Conservation (phyloP, 2,113 vertebrate genomes). For the Cavia aperea region DNA sequence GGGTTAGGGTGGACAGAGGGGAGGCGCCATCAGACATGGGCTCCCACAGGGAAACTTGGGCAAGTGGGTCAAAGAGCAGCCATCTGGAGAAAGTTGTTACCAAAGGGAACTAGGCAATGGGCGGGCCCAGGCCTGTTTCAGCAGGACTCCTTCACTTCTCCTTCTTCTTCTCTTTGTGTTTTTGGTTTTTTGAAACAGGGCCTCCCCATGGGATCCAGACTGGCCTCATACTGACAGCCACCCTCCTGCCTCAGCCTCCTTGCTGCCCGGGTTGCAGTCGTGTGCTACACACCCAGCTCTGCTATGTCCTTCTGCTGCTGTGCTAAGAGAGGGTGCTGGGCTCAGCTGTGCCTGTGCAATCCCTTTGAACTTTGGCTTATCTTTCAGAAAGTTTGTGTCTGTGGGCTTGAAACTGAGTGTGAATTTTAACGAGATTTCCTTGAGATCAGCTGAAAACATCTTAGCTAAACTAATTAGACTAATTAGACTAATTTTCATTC, state of each 20-base stretch:
- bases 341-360: background rate
- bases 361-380: background rate
- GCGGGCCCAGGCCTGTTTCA: background rate
- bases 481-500: background rate
- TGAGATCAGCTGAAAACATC: slow-evolving; percentile 8
- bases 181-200: too few species aligned
- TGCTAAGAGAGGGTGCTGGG: background rate
- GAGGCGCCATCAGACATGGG: background rate
- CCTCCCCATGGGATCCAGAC: background rate
- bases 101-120: background rate
- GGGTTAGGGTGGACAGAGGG: background rate
- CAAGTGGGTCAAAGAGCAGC: slow-evolving; percentile 3
- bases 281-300: background rate
- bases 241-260: background rate
- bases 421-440: slow-evolving; percentile 19
- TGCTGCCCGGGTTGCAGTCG: background rate
- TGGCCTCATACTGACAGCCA: background rate
- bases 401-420: background rate
- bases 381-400: slow-evolving; percentile 19
- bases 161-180: too few species aligned
- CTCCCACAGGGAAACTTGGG: background rate
- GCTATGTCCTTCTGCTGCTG: too few species aligned
- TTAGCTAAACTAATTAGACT: background rate
- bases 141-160: background rate
- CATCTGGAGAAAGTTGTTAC: background rate